Evolutionary conservation across 2,113 vertebrate species (phyloP).

Genomic region (Gallinago undulata): DNA sequence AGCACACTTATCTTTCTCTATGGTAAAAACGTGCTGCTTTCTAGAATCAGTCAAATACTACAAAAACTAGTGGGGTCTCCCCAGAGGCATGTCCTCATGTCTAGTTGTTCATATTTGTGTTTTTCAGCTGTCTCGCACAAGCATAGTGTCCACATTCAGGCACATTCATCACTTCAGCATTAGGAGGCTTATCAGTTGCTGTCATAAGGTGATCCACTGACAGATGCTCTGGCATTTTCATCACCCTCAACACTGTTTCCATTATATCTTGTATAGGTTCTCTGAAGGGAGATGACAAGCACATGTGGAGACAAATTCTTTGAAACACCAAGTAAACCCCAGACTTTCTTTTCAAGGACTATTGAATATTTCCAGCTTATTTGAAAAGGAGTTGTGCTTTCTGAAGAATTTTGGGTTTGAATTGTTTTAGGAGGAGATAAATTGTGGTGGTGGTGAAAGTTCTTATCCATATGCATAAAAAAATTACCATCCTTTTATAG

Average conservation of each 20-base stretch:
- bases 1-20: conserved; percentile 53
- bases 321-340: background rate
- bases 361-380: background rate
- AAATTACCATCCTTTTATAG: background rate
- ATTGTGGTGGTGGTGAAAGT: background rate
- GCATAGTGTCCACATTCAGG: background rate
- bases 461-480: background rate
- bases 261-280: conserved; percentile 33
- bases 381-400: background rate
- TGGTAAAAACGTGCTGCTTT: conserved; percentile 27
- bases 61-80: conserved; percentile 16
- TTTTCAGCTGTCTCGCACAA: conserved; percentile 45
- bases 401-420: background rate
- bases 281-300: conserved; percentile 40
- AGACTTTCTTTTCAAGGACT: background rate
- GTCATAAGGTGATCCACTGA: conserved; percentile 53
- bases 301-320: conserved; percentile 39
- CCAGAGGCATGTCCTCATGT: conserved; percentile 26
- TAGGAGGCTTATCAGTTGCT: conserved; percentile 49
- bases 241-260: conserved; percentile 15
- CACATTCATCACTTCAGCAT: conserved; percentile 43
- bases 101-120: conserved; percentile 28
- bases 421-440: background rate
- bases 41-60: conserved; percentile 50
- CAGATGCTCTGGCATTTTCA: conserved; percentile 16